phyloP scores from a whole-genome alignment of 2,888 invertebrate genomes.

The Melanostoma scalare region DNA sequence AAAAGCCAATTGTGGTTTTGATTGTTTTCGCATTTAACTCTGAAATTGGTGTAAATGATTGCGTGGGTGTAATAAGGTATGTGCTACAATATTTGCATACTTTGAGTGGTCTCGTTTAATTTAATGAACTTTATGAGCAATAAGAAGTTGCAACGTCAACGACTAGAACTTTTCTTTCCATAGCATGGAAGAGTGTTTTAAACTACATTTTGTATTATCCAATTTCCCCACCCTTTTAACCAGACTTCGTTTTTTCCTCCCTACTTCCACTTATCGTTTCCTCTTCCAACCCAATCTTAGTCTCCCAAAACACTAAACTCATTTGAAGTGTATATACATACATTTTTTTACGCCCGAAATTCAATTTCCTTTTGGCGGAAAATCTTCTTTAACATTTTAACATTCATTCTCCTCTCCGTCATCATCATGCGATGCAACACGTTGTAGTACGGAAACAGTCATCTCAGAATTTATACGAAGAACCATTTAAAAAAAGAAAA shows the following conservation, averaged over 20 bases:
- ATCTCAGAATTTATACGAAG: slow-evolving; percentile 41
- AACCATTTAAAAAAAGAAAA: slow-evolving; percentile 20
- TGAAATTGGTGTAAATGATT: too few species aligned
- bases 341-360: slow-evolving; percentile 41
- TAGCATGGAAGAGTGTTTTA: neutral
- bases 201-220: slow-evolving; percentile 41
- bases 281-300: slow-evolving; percentile 22
- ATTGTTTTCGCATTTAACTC: too few species aligned
- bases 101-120: too few species aligned
- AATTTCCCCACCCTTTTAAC: slow-evolving; percentile 54
- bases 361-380: slow-evolving; percentile 68
- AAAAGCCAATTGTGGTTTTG: too few species aligned
- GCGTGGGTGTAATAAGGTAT: too few species aligned
- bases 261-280: slow-evolving; percentile 34
- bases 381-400: slow-evolving; percentile 53
- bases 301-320: slow-evolving; percentile 46
- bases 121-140: too few species aligned
- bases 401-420: slow-evolving; percentile 56
- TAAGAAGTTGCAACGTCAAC: neutral
- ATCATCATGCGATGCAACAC: slow-evolving; percentile 52
- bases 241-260: neutral
- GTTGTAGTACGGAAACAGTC: slow-evolving; percentile 49
- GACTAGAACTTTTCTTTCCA: neutral
- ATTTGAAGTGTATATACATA: slow-evolving; percentile 25
- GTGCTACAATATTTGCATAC: too few species aligned